phyloP scores from a whole-genome alignment of 2,113 vertebrate genomes.

The Cavia porcellus region DNA sequence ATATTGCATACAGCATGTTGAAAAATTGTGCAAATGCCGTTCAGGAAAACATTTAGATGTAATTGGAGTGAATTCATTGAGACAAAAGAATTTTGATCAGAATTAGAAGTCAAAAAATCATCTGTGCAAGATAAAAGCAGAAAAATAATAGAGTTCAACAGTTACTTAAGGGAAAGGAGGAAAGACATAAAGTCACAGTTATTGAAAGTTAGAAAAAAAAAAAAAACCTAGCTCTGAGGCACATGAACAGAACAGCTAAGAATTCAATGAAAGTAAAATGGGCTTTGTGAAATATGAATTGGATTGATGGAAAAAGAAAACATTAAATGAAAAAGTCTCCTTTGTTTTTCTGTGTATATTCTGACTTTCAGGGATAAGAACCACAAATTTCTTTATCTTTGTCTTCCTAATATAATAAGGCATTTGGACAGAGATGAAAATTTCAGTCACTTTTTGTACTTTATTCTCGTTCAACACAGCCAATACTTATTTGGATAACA shows the following conservation, averaged over 20 bases:
- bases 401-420: not conserved
- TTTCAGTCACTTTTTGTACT: constrained; percentile 20
- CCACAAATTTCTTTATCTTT: not conserved
- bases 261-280: constrained; percentile 65
- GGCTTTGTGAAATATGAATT: constrained; percentile 48
- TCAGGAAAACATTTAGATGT: not conserved
- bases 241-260: constrained; percentile 38
- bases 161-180: not conserved
- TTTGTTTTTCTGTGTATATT: not conserved
- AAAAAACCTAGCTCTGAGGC: not conserved
- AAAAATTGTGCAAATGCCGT: constrained; percentile 22
- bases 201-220: not conserved
- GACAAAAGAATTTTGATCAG: constrained; percentile 28
- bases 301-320: constrained; percentile 21
- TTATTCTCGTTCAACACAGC: not conserved
- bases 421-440: not conserved
- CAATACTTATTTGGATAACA: not conserved
- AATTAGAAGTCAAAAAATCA: constrained; percentile 55
- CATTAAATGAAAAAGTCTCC: constrained; percentile 37
- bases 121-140: not conserved
- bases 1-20: not conserved
- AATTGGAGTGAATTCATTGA: not conserved
- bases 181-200: constrained; percentile 1
- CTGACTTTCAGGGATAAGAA: not conserved
- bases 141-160: not conserved